A percentile compares a stretch with the other conserved stretches of the same genome.
phyloP scores from a whole-genome alignment of 2,797 vertebrate genomes.

The Phylloscopus collybita region DNA sequence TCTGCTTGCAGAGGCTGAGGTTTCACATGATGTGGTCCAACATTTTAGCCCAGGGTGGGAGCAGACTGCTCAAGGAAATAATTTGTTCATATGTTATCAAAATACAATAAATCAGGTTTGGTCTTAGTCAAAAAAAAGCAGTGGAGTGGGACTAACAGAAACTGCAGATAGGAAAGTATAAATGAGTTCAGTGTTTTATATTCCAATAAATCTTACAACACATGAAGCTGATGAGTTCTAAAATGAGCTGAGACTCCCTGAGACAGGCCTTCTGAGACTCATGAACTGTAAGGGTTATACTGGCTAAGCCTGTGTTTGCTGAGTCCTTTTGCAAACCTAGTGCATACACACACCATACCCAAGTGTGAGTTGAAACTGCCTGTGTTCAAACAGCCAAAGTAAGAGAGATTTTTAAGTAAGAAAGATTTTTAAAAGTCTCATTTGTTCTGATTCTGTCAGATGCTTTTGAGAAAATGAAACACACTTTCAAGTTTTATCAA shows the following conservation, averaged over 20 bases:
- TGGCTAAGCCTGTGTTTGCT: slow-evolving; percentile 42
- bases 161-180: slow-evolving; percentile 58
- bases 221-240: slow-evolving; percentile 69
- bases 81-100: slow-evolving; percentile 78
- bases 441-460: neutral
- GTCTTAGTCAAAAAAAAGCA: slow-evolving; percentile 40
- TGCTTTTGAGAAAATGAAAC: neutral
- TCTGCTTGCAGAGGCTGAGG: slow-evolving; percentile 67
- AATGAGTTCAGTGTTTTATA: slow-evolving; percentile 75
- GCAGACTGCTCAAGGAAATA: slow-evolving; percentile 70
- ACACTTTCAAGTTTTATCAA: neutral
- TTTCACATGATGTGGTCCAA: slow-evolving; percentile 70
- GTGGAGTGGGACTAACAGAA: slow-evolving; percentile 49
- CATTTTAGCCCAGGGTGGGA: slow-evolving; percentile 68
- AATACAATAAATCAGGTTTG: slow-evolving; percentile 76
- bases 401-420: neutral
- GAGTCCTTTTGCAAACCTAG: neutral
- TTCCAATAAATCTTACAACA: slow-evolving; percentile 72
- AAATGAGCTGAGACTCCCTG: slow-evolving; percentile 68
- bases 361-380: neutral
- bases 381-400: neutral
- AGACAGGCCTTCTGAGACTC: slow-evolving; percentile 61
- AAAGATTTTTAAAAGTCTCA: neutral
- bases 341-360: neutral
- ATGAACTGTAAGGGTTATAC: slow-evolving; percentile 39